phyloP scores from a whole-genome alignment of 2,888 invertebrate genomes.

The Calameuta pallipes region DNA sequence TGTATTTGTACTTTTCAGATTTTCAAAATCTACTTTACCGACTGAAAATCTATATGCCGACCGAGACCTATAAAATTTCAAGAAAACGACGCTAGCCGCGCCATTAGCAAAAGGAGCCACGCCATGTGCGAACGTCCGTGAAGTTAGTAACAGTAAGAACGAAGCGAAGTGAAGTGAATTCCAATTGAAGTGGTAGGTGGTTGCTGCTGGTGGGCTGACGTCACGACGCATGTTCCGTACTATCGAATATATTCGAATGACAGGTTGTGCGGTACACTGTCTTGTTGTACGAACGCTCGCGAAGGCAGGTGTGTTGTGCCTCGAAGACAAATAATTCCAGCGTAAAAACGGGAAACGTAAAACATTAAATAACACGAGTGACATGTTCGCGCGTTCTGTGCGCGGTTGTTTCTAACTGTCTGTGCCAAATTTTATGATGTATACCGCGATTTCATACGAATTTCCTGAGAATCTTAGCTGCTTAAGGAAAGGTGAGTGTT shows the following conservation, averaged over 20 bases:
- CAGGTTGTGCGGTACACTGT: slow-evolving; percentile 54
- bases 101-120: not conserved
- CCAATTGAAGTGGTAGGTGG: slow-evolving; percentile 10
- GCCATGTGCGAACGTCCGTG: not conserved
- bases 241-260: slow-evolving; percentile 61
- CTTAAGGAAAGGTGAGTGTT: slow-evolving; percentile 52
- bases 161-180: not conserved
- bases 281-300: slow-evolving; percentile 22
- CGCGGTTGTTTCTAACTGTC: slow-evolving; percentile 50
- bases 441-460: slow-evolving; percentile 51
- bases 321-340: slow-evolving; percentile 1
- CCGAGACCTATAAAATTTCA: not conserved
- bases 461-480: slow-evolving; percentile 53
- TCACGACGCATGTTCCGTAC: slow-evolving; percentile 55
- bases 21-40: not conserved
- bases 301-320: slow-evolving; percentile 23
- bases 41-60: not conserved
- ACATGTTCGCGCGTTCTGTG: slow-evolving; percentile 53
- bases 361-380: slow-evolving; percentile 32
- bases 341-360: not conserved
- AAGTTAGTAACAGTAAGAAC: not conserved
- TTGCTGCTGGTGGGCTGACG: slow-evolving; percentile 33
- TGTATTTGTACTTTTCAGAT: not conserved
- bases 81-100: not conserved
- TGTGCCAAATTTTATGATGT: slow-evolving; percentile 56